Percentiles rank a stretch among this genome's conserved stretches.
These are phyloP conservation scores for Sparidentex hasta DNA, from an alignment of 2,797 vertebrate genomes.

Conservation along the genomic window DNA sequence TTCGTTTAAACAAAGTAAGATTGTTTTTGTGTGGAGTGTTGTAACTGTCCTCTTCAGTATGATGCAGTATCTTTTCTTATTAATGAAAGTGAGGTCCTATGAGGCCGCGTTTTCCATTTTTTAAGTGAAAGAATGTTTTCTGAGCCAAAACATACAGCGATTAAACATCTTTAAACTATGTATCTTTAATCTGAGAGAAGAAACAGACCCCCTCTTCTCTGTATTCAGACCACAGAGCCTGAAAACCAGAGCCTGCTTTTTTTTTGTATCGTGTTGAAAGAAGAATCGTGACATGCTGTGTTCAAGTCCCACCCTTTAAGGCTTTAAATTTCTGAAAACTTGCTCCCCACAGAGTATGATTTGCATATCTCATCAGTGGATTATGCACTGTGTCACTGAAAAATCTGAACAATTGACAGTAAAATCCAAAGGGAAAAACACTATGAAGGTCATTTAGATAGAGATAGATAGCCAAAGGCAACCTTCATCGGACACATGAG, in stretches of 20 bases:
- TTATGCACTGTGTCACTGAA: conserved; percentile 7
- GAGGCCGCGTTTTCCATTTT: background rate
- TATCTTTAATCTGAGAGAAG: conserved; percentile 1
- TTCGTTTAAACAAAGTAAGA: background rate
- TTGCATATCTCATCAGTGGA: conserved; percentile 1
- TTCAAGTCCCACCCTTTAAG: conserved; percentile 1
- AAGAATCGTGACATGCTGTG: conserved; percentile 8
- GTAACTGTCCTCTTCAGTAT: background rate
- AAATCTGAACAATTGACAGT: background rate
- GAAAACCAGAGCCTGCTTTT: conserved; percentile 4
- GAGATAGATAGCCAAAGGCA: background rate
- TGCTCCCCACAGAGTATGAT: background rate
- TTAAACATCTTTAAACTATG: background rate
- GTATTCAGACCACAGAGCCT: background rate
- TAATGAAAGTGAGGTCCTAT: background rate
- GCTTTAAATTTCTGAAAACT: background rate
- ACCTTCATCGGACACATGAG: background rate
- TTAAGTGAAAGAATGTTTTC: background rate
- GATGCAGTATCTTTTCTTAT: background rate
- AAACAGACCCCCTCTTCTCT: background rate
- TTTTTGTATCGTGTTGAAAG: background rate
- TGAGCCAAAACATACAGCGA: background rate
- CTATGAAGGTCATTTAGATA: conserved; percentile 14
- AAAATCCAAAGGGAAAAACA: background rate
- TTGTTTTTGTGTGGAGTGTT: background rate